Evolutionary conservation across 2,888 invertebrate genomes (phyloP), one percentile per base, ranked within the genome.

Genomic region (Megalurothrips usitatus): DNA sequence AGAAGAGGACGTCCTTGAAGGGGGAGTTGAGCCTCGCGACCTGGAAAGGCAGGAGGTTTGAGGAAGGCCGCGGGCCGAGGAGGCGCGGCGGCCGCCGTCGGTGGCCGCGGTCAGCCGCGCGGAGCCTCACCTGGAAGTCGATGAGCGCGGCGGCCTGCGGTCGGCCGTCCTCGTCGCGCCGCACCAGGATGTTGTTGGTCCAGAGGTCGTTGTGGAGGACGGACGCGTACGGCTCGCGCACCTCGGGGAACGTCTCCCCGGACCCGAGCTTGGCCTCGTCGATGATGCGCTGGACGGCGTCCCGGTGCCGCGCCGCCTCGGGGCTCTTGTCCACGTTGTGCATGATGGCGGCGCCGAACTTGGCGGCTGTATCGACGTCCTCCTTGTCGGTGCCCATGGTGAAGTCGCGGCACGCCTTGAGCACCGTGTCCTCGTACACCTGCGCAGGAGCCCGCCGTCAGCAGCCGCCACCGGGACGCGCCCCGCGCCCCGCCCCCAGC

Each of bases 111-210:
- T n/a, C 68, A n/a, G n/a, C 19, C 23, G 68, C 68, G 63, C n/a
- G 1, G n/a, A 14, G 11, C n/a, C 84, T 83, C 28, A 87, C 81
- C 82, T 87, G 87, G 80, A 87, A 87, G 81, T 87, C 87, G 0
- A 87, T 85, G n/a, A 87, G 87, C 80, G 87, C 87, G 85, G 87
- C 85, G 23, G 84, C 85, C 9, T 83, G 34, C 12, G 85, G 83
- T 1, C 82, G 81, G 83, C 85, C 84, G 1, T 82, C 81, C 17
- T 85, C 84, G 78, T 86, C 84, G 78, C 86, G 84, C 14, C 84
- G 84, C 81, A 87, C 87, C 86, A 87, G 85, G 86, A 87, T 87
- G 79, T 87, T 87, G 83, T 87, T 87, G 8, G 87, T 86, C 87
- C 87, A 87, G 81, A 87, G 87, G 82, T 87, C 87, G 68, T 85